These are phyloP conservation scores for Xiphias gladius DNA, from an alignment of 2,113 vertebrate species.

Conservation along the genomic window DNA sequence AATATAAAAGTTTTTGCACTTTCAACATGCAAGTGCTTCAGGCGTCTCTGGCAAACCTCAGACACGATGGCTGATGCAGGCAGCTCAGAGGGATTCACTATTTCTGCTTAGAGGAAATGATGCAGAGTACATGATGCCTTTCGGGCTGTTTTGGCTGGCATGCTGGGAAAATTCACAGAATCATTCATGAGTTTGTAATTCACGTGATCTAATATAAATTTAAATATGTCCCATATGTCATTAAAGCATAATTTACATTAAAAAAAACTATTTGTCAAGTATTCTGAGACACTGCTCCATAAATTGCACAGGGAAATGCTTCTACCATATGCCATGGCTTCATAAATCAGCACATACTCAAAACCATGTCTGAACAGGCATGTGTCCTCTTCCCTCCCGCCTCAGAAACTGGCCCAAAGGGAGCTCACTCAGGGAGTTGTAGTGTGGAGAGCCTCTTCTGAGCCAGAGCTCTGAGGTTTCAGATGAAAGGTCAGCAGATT, in stretches of 20 bases:
- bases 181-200: not conserved
- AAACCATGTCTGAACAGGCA: conserved; percentile 28
- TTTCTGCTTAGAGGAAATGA: conserved; percentile 54
- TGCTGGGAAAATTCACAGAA: conserved; percentile 24
- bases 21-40: conserved; percentile 24
- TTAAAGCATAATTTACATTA: not conserved
- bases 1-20: conserved; percentile 50
- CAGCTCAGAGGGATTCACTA: conserved; percentile 53
- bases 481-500: conserved; percentile 72
- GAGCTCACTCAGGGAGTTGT: conserved; percentile 46
- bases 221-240: conserved; percentile 3
- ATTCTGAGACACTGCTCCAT: not conserved
- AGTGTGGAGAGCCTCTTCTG: conserved; percentile 30
- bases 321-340: not conserved
- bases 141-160: conserved; percentile 39
- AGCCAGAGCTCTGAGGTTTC: conserved; percentile 49
- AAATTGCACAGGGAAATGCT: not conserved
- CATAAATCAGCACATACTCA: conserved; percentile 8
- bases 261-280: not conserved
- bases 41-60: conserved; percentile 51
- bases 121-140: conserved; percentile 30
- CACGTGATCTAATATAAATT: not conserved
- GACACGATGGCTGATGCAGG: conserved; percentile 37
- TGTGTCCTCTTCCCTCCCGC: not conserved
- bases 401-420: conserved; percentile 52